These are phyloP conservation scores for Pseudomyrmex gracilis DNA, from an alignment of 1,140 invertebrate genomes.

Conservation along the genomic window DNA sequence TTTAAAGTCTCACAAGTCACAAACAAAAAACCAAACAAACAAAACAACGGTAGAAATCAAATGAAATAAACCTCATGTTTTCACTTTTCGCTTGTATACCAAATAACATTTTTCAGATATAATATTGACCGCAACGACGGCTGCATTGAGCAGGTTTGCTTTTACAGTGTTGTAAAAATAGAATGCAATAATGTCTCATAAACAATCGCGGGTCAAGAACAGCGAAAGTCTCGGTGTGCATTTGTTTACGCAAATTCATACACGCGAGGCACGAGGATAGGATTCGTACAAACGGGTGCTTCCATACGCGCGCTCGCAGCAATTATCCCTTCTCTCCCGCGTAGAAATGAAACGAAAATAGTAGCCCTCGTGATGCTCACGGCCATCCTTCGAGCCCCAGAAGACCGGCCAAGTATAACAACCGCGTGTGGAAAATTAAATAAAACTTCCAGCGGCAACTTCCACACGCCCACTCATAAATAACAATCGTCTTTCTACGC, in stretches of 20 bases:
- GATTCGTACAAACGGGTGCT: background rate
- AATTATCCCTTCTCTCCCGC: conserved; percentile 27
- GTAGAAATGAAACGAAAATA: conserved; percentile 59
- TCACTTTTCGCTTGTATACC: no score
- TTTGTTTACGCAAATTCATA: conserved; percentile 57
- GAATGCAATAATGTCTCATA: background rate
- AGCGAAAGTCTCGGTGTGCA: conserved; percentile 1
- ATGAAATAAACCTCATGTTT: background rate
- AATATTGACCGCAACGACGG: background rate
- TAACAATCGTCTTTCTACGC: conserved; percentile 19
- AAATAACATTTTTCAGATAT: background rate
- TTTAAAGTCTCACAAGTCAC: no score
- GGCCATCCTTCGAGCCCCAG: conserved; percentile 13
- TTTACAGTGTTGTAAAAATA: conserved; percentile 7
- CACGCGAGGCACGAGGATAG: background rate
- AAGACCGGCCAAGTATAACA: conserved; percentile 34
- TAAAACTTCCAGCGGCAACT: background rate
- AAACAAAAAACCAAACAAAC: background rate
- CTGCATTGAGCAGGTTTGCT: background rate
- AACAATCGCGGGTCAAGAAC: background rate
- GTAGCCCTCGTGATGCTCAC: conserved; percentile 27
- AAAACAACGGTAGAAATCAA: background rate
- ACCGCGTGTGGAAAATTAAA: conserved; percentile 44
- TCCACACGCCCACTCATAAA: background rate
- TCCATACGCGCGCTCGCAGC: conserved; percentile 21